phyloP scores from a whole-genome alignment of 2,888 invertebrate genomes.

The Eristalinus aeneus region DNA sequence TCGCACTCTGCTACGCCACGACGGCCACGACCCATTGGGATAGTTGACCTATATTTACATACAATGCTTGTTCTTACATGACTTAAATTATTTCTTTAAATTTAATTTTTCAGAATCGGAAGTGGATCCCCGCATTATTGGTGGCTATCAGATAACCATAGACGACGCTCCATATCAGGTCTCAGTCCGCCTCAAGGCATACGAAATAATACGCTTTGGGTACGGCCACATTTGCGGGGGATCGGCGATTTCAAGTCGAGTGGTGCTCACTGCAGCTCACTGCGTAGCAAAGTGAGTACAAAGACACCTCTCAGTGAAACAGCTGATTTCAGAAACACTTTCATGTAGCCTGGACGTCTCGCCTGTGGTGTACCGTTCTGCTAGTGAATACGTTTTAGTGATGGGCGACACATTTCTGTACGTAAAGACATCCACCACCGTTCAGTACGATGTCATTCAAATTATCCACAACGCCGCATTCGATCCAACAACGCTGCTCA shows the following conservation, averaged over 20 bases:
- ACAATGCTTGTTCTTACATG: too few relatives aligned
- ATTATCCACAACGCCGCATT: constrained; percentile 72
- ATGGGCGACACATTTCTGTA: constrained; percentile 74
- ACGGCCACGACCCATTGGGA: too few relatives aligned
- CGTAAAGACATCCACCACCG: constrained; percentile 38
- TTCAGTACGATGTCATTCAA: constrained; percentile 72
- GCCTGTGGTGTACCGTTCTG: constrained; percentile 66
- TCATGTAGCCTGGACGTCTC: constrained; percentile 40
- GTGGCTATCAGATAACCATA: constrained; percentile 72
- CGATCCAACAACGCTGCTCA: constrained; percentile 30
- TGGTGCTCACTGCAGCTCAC: constrained; percentile 75
- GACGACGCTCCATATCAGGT: constrained; percentile 72
- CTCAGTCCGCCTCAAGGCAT: constrained; percentile 74
- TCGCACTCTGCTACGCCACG: too few relatives aligned
- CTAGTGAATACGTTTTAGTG: constrained; percentile 73
- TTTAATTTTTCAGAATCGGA: constrained; percentile 24
- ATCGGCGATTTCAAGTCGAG: constrained; percentile 73
- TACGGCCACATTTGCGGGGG: constrained; percentile 77
- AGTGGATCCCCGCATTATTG: constrained; percentile 74
- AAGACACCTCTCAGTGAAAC: neutral
- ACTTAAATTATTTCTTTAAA: too few relatives aligned
- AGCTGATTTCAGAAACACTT: neutral
- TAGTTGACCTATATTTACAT: too few relatives aligned
- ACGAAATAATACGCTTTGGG: constrained; percentile 69
- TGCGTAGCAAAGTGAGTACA: constrained; percentile 73